phyloP scores from a whole-genome alignment of 2,888 invertebrate genomes.

The Helicoverpa assulta region DNA sequence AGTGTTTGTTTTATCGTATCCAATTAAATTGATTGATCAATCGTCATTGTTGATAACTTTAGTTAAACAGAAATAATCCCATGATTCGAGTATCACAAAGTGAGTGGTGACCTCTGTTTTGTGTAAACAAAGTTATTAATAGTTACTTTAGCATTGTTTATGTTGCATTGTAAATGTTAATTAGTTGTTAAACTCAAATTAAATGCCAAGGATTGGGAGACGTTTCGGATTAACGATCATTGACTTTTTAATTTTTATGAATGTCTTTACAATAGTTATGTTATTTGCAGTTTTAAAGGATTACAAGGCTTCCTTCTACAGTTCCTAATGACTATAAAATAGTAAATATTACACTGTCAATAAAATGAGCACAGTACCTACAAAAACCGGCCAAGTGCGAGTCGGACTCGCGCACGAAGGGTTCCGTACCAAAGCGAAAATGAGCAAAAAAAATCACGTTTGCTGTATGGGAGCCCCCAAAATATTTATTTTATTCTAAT shows the following conservation, averaged over 20 bases:
- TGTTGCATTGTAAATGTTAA: conserved; percentile 70
- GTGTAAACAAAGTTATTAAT: conserved; percentile 63
- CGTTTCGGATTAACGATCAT: conserved; percentile 26
- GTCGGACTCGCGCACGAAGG: too few relatives aligned
- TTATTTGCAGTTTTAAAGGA: too few relatives aligned
- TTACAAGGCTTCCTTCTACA: too few relatives aligned
- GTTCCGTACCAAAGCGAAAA: too few relatives aligned
- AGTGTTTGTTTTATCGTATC: conserved; percentile 39
- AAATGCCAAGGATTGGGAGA: conserved; percentile 64
- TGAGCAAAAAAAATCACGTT: too few relatives aligned
- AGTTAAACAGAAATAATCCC: conserved; percentile 63
- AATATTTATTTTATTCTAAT: too few relatives aligned
- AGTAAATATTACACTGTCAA: neutral
- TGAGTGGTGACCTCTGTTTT: conserved; percentile 67
- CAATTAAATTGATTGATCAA: conserved; percentile 54
- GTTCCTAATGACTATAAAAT: too few relatives aligned
- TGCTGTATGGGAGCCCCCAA: too few relatives aligned
- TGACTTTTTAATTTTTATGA: neutral
- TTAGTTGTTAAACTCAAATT: conserved; percentile 66
- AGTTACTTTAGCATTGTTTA: conserved; percentile 65
- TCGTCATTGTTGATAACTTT: conserved; percentile 53
- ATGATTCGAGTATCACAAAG: conserved; percentile 44
- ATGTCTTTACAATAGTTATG: too few relatives aligned
- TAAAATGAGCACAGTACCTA: too few relatives aligned
- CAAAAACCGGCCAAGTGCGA: too few relatives aligned